Conservation (phyloP, 2,113 vertebrate genomes). For the Tenebrosternarchus preto region DNA sequence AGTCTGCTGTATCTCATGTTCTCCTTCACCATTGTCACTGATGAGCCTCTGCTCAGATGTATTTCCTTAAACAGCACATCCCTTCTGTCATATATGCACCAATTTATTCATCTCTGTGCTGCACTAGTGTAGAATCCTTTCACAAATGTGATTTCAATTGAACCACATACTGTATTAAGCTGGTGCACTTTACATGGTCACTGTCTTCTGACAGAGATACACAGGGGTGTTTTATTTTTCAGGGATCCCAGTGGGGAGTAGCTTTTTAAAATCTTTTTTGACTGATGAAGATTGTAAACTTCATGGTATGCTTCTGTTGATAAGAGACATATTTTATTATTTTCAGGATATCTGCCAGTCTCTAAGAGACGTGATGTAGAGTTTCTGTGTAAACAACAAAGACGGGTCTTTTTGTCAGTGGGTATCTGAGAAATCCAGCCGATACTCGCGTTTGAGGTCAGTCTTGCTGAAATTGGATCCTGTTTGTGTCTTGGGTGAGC, state of each 20-base stretch:
- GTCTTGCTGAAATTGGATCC: not conserved
- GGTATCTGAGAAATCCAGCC: not conserved
- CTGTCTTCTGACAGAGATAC: too few relatives aligned
- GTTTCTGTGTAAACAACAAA: not conserved
- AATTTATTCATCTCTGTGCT: too few relatives aligned
- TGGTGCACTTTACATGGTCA: not conserved
- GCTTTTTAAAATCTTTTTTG: too few relatives aligned
- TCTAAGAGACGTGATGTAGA: not conserved
- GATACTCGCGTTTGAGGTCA: not conserved
- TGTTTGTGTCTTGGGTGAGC: constrained; percentile 15
- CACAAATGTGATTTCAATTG: not conserved
- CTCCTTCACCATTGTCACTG: not conserved
- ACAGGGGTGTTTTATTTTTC: not conserved
- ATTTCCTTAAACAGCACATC: too few relatives aligned
- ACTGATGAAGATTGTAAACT: constrained; percentile 4
- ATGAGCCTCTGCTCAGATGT: too few relatives aligned
- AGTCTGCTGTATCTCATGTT: not conserved
- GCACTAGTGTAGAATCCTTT: not conserved
- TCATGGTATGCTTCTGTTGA: not conserved
- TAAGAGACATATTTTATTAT: not conserved
- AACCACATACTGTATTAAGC: not conserved
- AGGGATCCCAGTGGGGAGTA: too few relatives aligned
- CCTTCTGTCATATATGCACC: too few relatives aligned
- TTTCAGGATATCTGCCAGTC: constrained; percentile 20
- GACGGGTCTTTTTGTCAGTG: not conserved